Percentiles rank a stretch among this genome's conserved stretches.
Evolutionary conservation across 2,888 invertebrate genomes (phyloP).

Genomic region (Balanococcus diminutus): DNA sequence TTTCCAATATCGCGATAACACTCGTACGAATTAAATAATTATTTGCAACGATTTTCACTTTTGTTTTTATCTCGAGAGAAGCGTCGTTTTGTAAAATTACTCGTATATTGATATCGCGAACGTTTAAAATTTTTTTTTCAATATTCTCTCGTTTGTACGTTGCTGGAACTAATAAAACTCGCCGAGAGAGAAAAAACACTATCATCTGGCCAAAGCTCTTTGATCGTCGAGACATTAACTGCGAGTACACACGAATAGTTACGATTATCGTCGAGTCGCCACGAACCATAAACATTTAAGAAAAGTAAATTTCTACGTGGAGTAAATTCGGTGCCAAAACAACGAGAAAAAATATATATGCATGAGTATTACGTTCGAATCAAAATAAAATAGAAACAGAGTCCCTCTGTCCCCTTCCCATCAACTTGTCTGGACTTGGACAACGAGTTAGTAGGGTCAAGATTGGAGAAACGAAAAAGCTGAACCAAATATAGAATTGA

Average conservation of each 20-base stretch:
- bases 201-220: constrained; percentile 36
- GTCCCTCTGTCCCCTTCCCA: background rate
- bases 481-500: constrained; percentile 50
- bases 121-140: background rate
- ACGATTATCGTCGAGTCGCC: constrained; percentile 36
- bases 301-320: constrained; percentile 13
- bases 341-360: background rate
- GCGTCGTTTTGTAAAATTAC: background rate
- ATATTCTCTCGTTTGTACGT: background rate
- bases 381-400: background rate
- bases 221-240: background rate
- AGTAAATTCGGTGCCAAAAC: constrained; percentile 43
- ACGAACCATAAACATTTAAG: background rate
- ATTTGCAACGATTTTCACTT: background rate
- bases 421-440: background rate
- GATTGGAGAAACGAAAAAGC: constrained; percentile 39
- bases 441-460: constrained; percentile 47
- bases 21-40: background rate
- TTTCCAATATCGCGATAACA: background rate
- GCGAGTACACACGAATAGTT: constrained; percentile 10
- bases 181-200: constrained; percentile 16
- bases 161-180: constrained; percentile 45
- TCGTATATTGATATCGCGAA: background rate
- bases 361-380: background rate
- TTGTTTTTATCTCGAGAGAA: background rate